Percentiles rank a stretch among this genome's conserved stretches.
phyloP scores from a whole-genome alignment of 1,140 invertebrate species.

The Triops cancriformis region DNA sequence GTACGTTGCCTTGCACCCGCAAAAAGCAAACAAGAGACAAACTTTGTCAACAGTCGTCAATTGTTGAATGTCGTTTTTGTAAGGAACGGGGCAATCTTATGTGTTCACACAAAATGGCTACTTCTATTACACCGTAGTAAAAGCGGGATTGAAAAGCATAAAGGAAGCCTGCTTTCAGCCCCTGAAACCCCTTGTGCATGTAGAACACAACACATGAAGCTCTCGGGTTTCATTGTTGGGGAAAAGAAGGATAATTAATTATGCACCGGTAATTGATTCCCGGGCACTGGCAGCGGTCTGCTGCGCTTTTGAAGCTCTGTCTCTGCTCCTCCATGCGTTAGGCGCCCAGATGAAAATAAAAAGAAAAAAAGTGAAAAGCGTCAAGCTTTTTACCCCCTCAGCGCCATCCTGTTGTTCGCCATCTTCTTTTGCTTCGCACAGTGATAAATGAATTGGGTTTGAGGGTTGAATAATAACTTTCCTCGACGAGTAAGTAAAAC shows the following conservation, averaged over 20 bases:
- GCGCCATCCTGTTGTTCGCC: slow-evolving; percentile 8
- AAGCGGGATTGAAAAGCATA: not conserved
- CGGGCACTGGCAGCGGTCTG: slow-evolving; percentile 6
- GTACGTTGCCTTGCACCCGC: not conserved
- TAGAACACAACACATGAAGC: not conserved
- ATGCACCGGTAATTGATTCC: slow-evolving; percentile 10
- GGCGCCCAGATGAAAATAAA: not conserved
- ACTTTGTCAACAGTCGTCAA: slow-evolving; percentile 3
- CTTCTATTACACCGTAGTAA: not conserved
- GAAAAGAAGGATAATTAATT: not conserved
- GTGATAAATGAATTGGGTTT: slow-evolving; percentile 10
- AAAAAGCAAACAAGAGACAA: not conserved
- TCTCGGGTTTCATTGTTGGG: slow-evolving; percentile 7
- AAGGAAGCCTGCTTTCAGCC: not conserved
- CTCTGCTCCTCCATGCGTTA: not conserved
- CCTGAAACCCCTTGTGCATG: not conserved
- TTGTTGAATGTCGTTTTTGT: not conserved
- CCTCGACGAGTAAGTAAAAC: not conserved
- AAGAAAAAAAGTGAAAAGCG: not conserved
- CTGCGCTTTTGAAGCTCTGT: not conserved
- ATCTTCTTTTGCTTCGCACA: not conserved
- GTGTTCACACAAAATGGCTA: slow-evolving; percentile 6
- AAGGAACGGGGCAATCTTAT: not conserved
- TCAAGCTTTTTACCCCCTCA: slow-evolving; percentile 13
- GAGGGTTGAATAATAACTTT: slow-evolving; percentile 14